Conservation (phyloP, 2,888 invertebrate species). For the Leucophenga maculata region DNA sequence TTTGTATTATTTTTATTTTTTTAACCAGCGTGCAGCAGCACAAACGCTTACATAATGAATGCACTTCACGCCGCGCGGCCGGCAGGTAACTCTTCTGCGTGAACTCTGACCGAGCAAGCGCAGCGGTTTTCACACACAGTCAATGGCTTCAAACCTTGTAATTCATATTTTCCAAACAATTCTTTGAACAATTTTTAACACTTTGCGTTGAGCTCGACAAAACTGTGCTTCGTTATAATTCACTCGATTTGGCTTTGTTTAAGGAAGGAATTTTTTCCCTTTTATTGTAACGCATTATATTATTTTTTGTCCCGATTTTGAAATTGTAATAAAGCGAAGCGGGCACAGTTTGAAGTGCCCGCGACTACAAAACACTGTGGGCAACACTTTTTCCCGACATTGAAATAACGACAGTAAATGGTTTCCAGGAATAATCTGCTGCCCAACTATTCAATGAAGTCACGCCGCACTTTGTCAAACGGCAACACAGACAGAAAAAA, state of each 20-base stretch:
- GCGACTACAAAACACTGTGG: conserved; percentile 40
- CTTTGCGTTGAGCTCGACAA: conserved; percentile 36
- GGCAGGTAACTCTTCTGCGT: conserved; percentile 49
- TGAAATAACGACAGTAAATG: conserved; percentile 35
- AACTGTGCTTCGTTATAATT: conserved; percentile 42
- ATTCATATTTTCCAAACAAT: conserved; percentile 64
- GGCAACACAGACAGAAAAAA: too few relatives aligned
- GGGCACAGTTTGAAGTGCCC: conserved; percentile 52
- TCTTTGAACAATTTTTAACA: conserved; percentile 58
- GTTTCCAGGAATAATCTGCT: conserved; percentile 40
- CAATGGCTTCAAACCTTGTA: conserved; percentile 47
- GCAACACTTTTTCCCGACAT: conserved; percentile 41
- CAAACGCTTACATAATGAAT: conserved; percentile 43
- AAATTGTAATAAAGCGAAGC: neutral
- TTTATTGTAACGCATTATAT: neutral
- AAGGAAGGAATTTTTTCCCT: conserved; percentile 27
- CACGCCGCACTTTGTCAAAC: conserved; percentile 9
- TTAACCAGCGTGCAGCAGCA: neutral
- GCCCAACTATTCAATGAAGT: conserved; percentile 43
- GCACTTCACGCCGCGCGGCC: conserved; percentile 43
- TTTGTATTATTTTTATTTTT: conserved; percentile 4
- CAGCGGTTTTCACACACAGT: conserved; percentile 36
- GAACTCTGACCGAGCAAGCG: conserved; percentile 5
- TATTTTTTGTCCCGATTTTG: neutral
- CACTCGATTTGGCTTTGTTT: conserved; percentile 46